Percentiles rank a stretch among this genome's conserved stretches.
Evolutionary conservation across 2,888 invertebrate species (phyloP).

Genomic region (Amphipyra tragopoginis): DNA sequence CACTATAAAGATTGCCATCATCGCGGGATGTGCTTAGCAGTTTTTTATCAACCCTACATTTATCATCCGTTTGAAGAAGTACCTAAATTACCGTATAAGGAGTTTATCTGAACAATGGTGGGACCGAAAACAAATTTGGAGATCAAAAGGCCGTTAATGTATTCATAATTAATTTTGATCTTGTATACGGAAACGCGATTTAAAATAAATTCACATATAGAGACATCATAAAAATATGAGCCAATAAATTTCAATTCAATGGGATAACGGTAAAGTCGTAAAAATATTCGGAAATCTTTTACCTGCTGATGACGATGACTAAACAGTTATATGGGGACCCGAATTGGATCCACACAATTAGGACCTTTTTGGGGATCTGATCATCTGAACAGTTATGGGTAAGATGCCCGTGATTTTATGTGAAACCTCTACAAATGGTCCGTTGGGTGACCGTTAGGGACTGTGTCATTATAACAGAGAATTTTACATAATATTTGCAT

Average conservation of each 20-base stretch:
- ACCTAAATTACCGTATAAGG: slow-evolving; percentile 14
- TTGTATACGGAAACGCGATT: slow-evolving; percentile 36
- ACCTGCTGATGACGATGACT: slow-evolving; percentile 44
- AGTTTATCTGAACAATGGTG: slow-evolving; percentile 19
- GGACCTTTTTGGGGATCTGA: slow-evolving; percentile 33
- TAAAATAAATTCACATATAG: slow-evolving; percentile 40
- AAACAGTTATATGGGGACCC: slow-evolving; percentile 62
- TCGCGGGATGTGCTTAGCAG: slow-evolving; percentile 50
- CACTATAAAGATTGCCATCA: slow-evolving; percentile 65
- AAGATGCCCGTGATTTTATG: slow-evolving; percentile 66
- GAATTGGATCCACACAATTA: slow-evolving; percentile 21
- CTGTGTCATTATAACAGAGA: slow-evolving; percentile 55
- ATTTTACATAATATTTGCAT: slow-evolving; percentile 66
- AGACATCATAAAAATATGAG: slow-evolving; percentile 46
- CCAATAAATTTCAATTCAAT: slow-evolving; percentile 44
- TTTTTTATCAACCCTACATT: slow-evolving; percentile 51
- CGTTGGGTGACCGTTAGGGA: slow-evolving; percentile 71
- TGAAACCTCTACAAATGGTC: slow-evolving; percentile 62
- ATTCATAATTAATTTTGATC: slow-evolving; percentile 39
- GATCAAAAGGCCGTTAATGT: slow-evolving; percentile 42
- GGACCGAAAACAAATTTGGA: slow-evolving; percentile 7
- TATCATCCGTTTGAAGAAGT: slow-evolving; percentile 32
- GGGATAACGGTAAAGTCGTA: slow-evolving; percentile 44
- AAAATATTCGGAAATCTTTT: slow-evolving; percentile 56
- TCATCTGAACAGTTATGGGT: slow-evolving; percentile 41